Base-by-base conservation (phyloP, 2,888 invertebrate genomes). In the Anoncus sp. region DNA sequence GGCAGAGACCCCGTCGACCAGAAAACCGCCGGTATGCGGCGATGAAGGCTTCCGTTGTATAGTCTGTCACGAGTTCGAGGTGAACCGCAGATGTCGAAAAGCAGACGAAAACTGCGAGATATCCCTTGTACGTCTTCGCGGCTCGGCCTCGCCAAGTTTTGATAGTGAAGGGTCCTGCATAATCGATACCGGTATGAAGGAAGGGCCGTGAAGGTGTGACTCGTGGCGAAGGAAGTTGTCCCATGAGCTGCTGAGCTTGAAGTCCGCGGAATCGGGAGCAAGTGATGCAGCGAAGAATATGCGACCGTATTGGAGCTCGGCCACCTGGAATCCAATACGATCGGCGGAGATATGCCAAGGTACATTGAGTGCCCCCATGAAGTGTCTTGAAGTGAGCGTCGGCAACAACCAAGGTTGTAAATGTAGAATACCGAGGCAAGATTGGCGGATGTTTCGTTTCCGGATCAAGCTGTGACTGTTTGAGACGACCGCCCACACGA, bases 251-350 rank as follows among this genome's bases (percentile, higher is more conserved):
- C 31, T 31, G 31, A 3, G 4, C 31, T 31, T 7, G 49, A 14
- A 20, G 27, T 16, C 66, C 40, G 3, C 49, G 59, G 20, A 49
- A 18, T 20, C 73, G 31, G 3, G 59, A 27, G 20, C 66, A 74
- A 3, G 38, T 60, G 0, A 71, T 27, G 31, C 76, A 82, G 12
- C 76, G 62, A 18, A 60, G 67, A n/a, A 81, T 72, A 6, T 59
- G 4, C 4, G 71, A 63, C 35, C 71, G 73, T 1, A 83, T 65
- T 18, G 77, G 55, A 2, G 27, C 53, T 20, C 71, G 49, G 1
- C 77, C 77, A 5, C 75, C 73, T n/a, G n/a, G 18, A 20, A 80
- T 71, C 80, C 82, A 81, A 40, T 73, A 77, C 12, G 38, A 35
- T 12, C 70, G 55, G 1, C 59, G 47, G 9, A 65, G 49, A 3